Percentiles rank a stretch among this genome's conserved stretches.
These are phyloP conservation scores for Lacerta viridis DNA, from an alignment of 2,797 vertebrate species.

Conservation along the genomic window DNA sequence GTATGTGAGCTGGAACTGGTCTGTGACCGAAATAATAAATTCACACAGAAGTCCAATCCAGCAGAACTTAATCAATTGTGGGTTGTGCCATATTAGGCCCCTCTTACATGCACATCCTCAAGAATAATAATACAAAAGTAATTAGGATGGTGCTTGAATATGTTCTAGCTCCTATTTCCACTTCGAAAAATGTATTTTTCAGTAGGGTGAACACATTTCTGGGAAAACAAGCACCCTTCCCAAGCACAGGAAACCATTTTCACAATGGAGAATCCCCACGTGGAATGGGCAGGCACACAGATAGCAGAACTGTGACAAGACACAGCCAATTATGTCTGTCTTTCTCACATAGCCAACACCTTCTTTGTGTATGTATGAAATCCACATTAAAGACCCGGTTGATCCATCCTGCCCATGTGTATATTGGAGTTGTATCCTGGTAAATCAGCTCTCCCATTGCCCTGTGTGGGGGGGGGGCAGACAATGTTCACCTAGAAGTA, in stretches of 20 bases:
- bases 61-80: background rate
- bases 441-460: background rate
- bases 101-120: too few species aligned
- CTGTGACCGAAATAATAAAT: too few species aligned
- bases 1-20: too few species aligned
- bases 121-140: too few species aligned
- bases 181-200: background rate
- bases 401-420: background rate
- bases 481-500: too few species aligned
- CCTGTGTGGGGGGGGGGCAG: fast-evolving
- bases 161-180: background rate
- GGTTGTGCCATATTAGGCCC: background rate
- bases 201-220: background rate
- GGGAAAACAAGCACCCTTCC: background rate
- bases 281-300: background rate
- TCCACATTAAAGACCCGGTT: background rate
- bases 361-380: too few species aligned
- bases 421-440: too few species aligned
- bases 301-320: background rate
- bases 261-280: background rate
- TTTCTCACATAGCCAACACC: background rate
- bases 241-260: background rate
- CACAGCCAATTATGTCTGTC: background rate
- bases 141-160: background rate
- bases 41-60: too few species aligned